phyloP scores from a whole-genome alignment of 1,140 invertebrate species.

The Atta cephalotes region DNA sequence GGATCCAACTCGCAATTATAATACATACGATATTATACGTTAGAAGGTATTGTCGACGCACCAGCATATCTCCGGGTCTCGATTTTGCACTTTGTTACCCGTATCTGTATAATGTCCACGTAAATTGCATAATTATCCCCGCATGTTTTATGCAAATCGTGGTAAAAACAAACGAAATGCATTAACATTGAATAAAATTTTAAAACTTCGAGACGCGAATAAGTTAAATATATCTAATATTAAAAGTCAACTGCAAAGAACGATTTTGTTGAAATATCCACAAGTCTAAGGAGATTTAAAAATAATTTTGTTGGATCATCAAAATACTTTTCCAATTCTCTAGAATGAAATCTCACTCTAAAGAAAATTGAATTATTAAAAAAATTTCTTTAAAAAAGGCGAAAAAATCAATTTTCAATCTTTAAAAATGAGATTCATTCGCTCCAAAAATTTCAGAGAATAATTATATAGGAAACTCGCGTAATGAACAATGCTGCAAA shows the following conservation, averaged over 20 bases:
- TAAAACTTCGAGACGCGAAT: not conserved
- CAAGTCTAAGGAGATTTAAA: too few species aligned
- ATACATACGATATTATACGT: not conserved
- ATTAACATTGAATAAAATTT: not conserved
- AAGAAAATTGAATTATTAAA: too few species aligned
- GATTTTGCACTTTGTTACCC: conserved; percentile 4
- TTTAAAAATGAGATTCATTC: too few species aligned
- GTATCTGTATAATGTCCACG: conserved; percentile 18
- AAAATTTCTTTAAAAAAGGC: too few species aligned
- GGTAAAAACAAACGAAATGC: not conserved
- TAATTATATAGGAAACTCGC: too few species aligned
- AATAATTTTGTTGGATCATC: too few species aligned
- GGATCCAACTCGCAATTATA: conserved; percentile 6
- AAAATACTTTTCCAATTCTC: too few species aligned
- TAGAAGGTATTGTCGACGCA: not conserved
- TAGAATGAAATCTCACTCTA: too few species aligned
- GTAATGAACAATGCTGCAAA: too few species aligned
- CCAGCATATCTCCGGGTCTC: conserved; percentile 1
- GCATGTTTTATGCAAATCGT: conserved; percentile 10
- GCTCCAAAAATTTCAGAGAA: not conserved
- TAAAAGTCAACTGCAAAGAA: not conserved
- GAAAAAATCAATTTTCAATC: too few species aligned
- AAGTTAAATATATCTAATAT: not conserved
- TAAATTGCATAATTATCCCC: conserved; percentile 54
- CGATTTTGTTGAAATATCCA: too few species aligned